A percentile compares a stretch with the other conserved stretches of the same genome.
Evolutionary conservation across 2,113 vertebrate genomes (phyloP).

Genomic region (Parus major): DNA sequence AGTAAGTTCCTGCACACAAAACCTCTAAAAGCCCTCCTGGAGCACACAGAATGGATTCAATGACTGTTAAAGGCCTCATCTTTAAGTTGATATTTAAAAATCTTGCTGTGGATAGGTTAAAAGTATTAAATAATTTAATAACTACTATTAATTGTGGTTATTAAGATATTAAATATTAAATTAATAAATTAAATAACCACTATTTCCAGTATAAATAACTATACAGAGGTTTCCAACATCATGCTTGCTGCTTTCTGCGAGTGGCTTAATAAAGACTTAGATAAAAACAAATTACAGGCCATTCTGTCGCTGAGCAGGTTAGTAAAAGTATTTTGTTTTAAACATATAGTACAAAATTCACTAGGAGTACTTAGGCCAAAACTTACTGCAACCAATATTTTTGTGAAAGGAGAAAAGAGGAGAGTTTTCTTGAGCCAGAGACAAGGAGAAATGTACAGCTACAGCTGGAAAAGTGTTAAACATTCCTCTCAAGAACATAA

Average conservation of each 20-base stretch:
- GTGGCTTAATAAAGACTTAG: background rate
- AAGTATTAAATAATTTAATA: background rate
- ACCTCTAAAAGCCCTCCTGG: background rate
- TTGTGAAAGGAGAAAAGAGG: background rate
- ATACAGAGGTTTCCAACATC: background rate
- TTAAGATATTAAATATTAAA: no score
- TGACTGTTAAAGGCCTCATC: no score
- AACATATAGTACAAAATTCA: background rate
- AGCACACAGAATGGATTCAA: background rate
- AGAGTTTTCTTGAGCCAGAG: background rate
- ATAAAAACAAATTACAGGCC: background rate
- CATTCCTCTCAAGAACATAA: background rate
- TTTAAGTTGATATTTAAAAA: background rate
- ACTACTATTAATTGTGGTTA: no score
- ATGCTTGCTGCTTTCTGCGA: background rate
- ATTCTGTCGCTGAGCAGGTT: background rate
- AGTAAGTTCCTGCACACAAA: background rate
- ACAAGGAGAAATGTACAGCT: background rate
- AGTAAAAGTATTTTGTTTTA: background rate
- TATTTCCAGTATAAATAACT: background rate
- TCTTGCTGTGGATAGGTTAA: background rate
- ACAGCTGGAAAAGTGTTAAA: background rate
- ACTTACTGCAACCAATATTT: background rate
- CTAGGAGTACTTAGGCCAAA: background rate
- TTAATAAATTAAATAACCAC: no score